A percentile compares a stretch with the other conserved stretches of the same genome.
These are phyloP conservation scores for Gorsachius goisagi DNA, from an alignment of 2,113 vertebrate species.

Conservation along the genomic window DNA sequence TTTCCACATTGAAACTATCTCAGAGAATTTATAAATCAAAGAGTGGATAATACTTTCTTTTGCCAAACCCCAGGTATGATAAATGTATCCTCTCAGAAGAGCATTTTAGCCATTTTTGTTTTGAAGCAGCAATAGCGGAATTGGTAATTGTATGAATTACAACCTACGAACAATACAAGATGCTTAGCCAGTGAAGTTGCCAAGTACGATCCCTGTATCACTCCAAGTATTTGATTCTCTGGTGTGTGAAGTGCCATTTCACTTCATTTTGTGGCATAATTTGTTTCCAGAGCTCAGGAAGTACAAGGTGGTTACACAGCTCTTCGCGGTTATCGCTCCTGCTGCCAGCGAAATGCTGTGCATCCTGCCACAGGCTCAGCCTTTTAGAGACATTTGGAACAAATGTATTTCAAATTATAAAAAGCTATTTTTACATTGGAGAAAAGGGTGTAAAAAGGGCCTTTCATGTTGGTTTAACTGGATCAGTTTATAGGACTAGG, in stretches of 20 bases:
- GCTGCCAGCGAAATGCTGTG: neutral
- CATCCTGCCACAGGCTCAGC: neutral
- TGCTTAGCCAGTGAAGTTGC: neutral
- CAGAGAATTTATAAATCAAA: neutral
- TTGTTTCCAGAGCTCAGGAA: neutral
- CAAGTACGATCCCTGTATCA: neutral
- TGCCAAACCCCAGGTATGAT: neutral
- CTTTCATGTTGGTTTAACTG: neutral
- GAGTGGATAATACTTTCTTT: neutral
- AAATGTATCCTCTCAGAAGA: neutral
- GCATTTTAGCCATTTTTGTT: neutral
- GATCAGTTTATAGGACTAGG: neutral
- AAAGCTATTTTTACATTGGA: neutral
- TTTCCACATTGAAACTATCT: neutral
- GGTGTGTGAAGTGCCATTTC: neutral
- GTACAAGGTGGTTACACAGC: neutral
- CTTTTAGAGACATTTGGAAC: neutral
- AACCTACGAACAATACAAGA: neutral
- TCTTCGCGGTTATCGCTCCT: neutral
- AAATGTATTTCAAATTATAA: neutral
- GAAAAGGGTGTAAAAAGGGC: neutral
- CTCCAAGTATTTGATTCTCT: neutral
- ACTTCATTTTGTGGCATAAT: neutral
- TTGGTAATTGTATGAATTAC: neutral
- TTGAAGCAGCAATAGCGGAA: neutral